phyloP scores from a whole-genome alignment of 2,888 invertebrate species.

The Dilophus febrilis region DNA sequence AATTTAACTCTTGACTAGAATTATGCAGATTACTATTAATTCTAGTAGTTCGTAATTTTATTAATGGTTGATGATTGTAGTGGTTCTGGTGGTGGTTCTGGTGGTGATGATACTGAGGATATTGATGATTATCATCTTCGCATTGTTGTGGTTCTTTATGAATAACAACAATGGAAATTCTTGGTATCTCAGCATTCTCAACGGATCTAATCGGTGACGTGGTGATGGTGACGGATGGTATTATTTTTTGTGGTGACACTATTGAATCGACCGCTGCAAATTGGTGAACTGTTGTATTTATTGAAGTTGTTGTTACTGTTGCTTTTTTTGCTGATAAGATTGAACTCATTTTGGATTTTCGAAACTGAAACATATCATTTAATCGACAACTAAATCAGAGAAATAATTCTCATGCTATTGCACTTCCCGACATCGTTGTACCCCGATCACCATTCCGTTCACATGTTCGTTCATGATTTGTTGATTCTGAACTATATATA shows the following conservation, averaged over 20 bases:
- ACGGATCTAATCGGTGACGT: conserved; percentile 5
- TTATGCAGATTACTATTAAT: too few species aligned
- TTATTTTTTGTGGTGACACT: conserved; percentile 3
- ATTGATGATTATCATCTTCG: too few species aligned
- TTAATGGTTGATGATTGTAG: too few species aligned
- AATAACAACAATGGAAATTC: background rate
- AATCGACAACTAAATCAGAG: conserved; percentile 31
- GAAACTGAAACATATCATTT: conserved; percentile 2
- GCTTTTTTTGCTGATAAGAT: conserved; percentile 1
- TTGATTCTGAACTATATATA: conserved; percentile 25
- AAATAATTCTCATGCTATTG: conserved; percentile 34
- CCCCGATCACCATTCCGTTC: conserved; percentile 19
- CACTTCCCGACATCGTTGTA: conserved; percentile 32
- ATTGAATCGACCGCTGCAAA: background rate
- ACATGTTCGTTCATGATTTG: conserved; percentile 27
- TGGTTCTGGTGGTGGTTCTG: too few species aligned
- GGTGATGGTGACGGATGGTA: too few species aligned
- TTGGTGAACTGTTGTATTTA: conserved; percentile 3
- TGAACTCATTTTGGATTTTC: background rate
- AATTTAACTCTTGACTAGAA: too few species aligned
- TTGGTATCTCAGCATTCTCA: conserved; percentile 5
- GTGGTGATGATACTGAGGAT: too few species aligned
- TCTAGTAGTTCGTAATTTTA: too few species aligned
- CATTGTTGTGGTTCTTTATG: background rate
- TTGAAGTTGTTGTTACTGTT: conserved; percentile 6